A percentile compares a stretch with the other conserved stretches of the same genome.
These are phyloP conservation scores for Schizotus pectinicornis DNA, from an alignment of 2,888 invertebrate genomes.

Conservation along the genomic window DNA sequence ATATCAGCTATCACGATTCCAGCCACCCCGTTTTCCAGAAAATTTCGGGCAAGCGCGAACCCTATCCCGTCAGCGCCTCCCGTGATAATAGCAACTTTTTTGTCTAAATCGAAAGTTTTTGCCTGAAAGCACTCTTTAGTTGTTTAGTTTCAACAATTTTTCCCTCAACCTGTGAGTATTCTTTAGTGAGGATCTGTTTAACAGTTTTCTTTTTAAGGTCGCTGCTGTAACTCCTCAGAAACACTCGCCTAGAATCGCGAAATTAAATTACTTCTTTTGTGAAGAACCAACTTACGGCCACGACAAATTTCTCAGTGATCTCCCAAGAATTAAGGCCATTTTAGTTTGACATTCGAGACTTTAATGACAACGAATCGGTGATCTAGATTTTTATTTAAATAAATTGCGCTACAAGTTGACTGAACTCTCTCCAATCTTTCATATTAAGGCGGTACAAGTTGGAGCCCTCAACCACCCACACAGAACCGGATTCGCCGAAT, in stretches of 20 bases:
- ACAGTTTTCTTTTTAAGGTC: neutral
- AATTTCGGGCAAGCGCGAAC: constrained; percentile 69
- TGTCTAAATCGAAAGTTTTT: constrained; percentile 50
- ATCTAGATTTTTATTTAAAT: constrained; percentile 19
- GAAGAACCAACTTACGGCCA: neutral
- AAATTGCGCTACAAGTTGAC: constrained; percentile 32
- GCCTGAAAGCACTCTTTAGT: neutral
- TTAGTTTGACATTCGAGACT: constrained; percentile 17
- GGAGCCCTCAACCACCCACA: constrained; percentile 54
- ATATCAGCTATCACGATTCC: constrained; percentile 75
- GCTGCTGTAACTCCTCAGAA: constrained; percentile 1
- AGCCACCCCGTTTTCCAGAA: constrained; percentile 68
- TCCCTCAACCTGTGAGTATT: constrained; percentile 8
- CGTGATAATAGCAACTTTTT: constrained; percentile 74
- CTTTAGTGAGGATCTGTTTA: constrained; percentile 3
- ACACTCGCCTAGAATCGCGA: neutral
- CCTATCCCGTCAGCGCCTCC: constrained; percentile 78
- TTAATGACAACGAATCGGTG: neutral
- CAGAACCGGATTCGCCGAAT: constrained; percentile 47
- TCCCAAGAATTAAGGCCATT: constrained; percentile 15
- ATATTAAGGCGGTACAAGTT: constrained; percentile 43
- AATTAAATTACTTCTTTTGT: neutral
- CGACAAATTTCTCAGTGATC: constrained; percentile 4
- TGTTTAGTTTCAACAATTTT: neutral
- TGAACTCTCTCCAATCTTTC: constrained; percentile 37